Evolutionary conservation across 2,797 vertebrate genomes (phyloP), one percentile per base, ranked within the genome.

Genomic region (Perdix hodgsoniae): DNA sequence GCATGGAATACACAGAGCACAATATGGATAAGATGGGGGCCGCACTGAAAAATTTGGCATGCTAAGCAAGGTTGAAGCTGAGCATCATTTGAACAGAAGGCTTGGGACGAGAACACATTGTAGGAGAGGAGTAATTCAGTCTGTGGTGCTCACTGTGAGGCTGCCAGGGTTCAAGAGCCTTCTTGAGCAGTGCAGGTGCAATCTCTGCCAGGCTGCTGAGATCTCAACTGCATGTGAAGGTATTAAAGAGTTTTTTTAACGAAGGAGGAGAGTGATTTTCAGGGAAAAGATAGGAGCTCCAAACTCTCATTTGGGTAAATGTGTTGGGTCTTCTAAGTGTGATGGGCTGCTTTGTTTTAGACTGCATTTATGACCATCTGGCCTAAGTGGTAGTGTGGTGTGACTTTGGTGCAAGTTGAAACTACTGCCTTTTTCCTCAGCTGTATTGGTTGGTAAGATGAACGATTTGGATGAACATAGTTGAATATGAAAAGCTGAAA

Each of bases 101-200:
- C 67, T 56, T 73, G 66, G 76, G 89, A 83, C 56, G 49, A 44
- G 64, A 86, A 49, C 14, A 26, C 0, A 1, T 54, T 63, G 66
- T 69, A 88, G 60, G 42, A 75, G 82, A 88, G 50, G 75, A 77
- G 64, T 42, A 49, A 74, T 89, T 93, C 71, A 47, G 90, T 33
- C 83, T 65, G 72, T 74, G 81, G 67, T 88, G 24, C 66, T 65
- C 77, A 18, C 88, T 88, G 59, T 54, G 47, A 64, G 54, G 45
- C 63, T 21, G 56, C 11, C 67, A 17, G 45, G 60, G 79, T 76
- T 93, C 64, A 37, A 83, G 75, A 91, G 61, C 69, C 65, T 75
- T 7, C 33, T 52, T 44, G 59, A 88, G 74, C 50, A 64, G 13
- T n/a, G 40, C 56, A 67, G 77, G 72, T 72, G 71, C 4, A 0